phyloP scores from a whole-genome alignment of 2,797 vertebrate genomes.

The Pterois miles region DNA sequence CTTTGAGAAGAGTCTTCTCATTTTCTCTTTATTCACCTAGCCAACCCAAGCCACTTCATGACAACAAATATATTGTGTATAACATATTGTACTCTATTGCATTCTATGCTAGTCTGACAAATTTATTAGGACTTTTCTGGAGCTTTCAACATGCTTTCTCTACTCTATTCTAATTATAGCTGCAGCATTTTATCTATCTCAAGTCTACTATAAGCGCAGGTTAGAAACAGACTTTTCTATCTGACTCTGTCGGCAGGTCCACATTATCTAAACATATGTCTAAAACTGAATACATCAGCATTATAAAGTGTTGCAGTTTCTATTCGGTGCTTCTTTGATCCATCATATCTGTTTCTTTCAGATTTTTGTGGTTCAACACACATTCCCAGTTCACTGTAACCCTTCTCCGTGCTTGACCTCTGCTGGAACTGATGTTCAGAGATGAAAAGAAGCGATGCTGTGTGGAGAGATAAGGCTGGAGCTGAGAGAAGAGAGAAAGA shows the following conservation, averaged over 20 bases:
- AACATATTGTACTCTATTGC: not conserved
- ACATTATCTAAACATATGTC: not conserved
- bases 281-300: not conserved
- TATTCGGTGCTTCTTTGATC: not conserved
- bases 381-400: slow-evolving; percentile 9
- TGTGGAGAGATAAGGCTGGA: slow-evolving; percentile 51
- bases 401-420: slow-evolving; percentile 22
- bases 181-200: not conserved
- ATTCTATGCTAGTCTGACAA: not conserved
- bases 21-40: not conserved
- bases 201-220: not conserved
- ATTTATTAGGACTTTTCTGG: not conserved
- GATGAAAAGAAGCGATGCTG: slow-evolving; percentile 60
- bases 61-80: not conserved
- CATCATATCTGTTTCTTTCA: not conserved
- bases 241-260: not conserved
- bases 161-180: not conserved
- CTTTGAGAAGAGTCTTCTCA: not conserved
- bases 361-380: not conserved
- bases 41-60: not conserved
- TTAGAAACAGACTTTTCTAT: not conserved
- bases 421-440: slow-evolving; percentile 44
- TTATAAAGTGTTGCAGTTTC: not conserved
- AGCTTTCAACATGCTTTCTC: not conserved
- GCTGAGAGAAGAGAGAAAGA: slow-evolving; percentile 23